These are phyloP conservation scores for Drosophila lacertosa DNA, from an alignment of 1,140 invertebrate genomes.

Conservation along the genomic window DNA sequence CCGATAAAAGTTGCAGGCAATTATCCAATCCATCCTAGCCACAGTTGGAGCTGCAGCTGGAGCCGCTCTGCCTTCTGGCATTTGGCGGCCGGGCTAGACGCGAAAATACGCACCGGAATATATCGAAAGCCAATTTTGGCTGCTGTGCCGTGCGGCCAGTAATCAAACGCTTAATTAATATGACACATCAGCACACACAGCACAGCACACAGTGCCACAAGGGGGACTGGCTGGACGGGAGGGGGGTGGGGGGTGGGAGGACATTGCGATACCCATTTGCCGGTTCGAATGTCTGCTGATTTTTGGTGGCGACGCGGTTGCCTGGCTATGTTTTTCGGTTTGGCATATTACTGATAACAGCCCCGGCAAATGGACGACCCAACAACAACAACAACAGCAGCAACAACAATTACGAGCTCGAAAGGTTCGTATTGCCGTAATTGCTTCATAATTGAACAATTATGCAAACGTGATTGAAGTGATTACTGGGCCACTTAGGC, in stretches of 20 bases:
- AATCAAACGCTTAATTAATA: constrained; percentile 81
- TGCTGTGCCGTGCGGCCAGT: constrained; percentile 41
- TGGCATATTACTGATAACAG: constrained; percentile 72
- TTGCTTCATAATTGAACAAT: constrained; percentile 81
- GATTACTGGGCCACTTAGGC: constrained; percentile 78
- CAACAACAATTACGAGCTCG: constrained; percentile 33
- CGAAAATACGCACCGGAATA: constrained; percentile 37
- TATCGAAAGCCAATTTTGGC: constrained; percentile 32
- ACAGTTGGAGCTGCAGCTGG: too few relatives aligned
- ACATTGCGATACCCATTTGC: constrained; percentile 7
- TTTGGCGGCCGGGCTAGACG: constrained; percentile 1
- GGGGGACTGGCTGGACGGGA: constrained; percentile 1
- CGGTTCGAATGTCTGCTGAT: constrained; percentile 56
- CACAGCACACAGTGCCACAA: constrained; percentile 3
- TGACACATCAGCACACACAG: constrained; percentile 60
- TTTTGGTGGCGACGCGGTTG: constrained; percentile 52
- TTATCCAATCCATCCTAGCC: constrained; percentile 50
- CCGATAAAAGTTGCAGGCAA: constrained; percentile 71
- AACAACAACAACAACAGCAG: constrained; percentile 20
- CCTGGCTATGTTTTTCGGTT: constrained; percentile 66
- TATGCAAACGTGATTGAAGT: constrained; percentile 81
- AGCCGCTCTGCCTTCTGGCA: not conserved
- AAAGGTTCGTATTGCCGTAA: constrained; percentile 65
- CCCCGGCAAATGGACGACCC: constrained; percentile 35
- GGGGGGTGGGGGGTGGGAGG: not conserved